Evolutionary conservation across 2,113 vertebrate genomes (phyloP), one percentile per base, ranked within the genome.

Genomic region (Bombycilla garrulus): DNA sequence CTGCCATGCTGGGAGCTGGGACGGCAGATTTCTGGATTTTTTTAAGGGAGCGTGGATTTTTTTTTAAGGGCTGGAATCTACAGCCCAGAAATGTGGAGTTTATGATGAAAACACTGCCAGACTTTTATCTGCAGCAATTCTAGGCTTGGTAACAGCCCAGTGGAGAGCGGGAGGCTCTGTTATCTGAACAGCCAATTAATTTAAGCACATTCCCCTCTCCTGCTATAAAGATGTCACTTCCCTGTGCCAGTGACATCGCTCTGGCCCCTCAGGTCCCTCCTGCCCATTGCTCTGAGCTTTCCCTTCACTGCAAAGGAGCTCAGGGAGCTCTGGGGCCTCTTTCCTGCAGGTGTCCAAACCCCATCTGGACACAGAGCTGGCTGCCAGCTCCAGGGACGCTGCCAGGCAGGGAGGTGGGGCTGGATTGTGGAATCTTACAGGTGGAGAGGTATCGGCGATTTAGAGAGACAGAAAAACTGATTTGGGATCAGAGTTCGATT

Each of bases 91-190:
- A 70, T 2, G 18, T 62, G 60, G 60, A 81, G 74, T 35, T 95
- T n/a, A 21, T 40, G 86, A 81, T 85, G 84, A 71, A 88, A 94
- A 83, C 1, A 4, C 64, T 81, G 84, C 71, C 84, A 88, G 93
- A 14, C 48, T 88, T 96, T 88, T 86, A 86, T 79, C 91, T 90
- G 81, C 85, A 88, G 92, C 91, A 71, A 31, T 95, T 95, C 78
- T 81, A 61, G 54, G 1, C 0, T 35, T 88, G 76, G 86, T 66
- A 95, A 77, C 62, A 54, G 84, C 84, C 87, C 92, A 88, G 66
- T 3, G 42, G 94, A 94, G 92, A 89, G 81, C 6, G 0, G 78
- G 76, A 88, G 62, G 40, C 71, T 83, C 65, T 0, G 12, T 80
- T 93, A 54, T 36, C 65, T 10, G 38, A 92, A 48, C 60, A 28